Percentiles rank a stretch among this genome's conserved stretches.
phyloP scores from a whole-genome alignment of 1,140 invertebrate species.

The Microplitis demolitor region DNA sequence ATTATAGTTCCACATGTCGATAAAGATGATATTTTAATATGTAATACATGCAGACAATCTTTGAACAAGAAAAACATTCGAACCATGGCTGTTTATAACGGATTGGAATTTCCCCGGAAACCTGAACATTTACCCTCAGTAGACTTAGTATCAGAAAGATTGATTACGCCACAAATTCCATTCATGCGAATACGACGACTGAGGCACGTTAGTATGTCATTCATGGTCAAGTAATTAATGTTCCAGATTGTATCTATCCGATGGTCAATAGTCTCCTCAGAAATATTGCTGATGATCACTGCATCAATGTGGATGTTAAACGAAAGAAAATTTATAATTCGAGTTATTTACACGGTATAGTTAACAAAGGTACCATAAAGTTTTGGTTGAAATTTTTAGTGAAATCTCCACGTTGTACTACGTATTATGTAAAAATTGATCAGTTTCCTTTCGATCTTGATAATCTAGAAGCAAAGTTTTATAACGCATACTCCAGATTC shows the following conservation, averaged over 20 bases:
- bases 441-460: too few relatives aligned
- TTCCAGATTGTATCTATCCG: constrained; percentile 44
- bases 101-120: neutral
- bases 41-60: constrained; percentile 28
- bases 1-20: neutral
- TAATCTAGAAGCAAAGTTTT: too few relatives aligned
- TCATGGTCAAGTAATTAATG: constrained; percentile 50
- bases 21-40: constrained; percentile 24
- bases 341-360: constrained; percentile 27
- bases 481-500: too few relatives aligned
- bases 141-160: neutral
- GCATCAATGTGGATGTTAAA: constrained; percentile 44
- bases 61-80: constrained; percentile 2
- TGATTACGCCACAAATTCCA: constrained; percentile 30
- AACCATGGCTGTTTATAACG: neutral
- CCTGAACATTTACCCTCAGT: neutral
- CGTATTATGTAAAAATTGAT: neutral
- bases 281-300: constrained; percentile 46
- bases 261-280: constrained; percentile 50
- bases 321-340: constrained; percentile 42
- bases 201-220: constrained; percentile 47
- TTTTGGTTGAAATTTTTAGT: constrained; percentile 28
- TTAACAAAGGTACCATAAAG: constrained; percentile 32
- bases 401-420: neutral
- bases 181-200: constrained; percentile 49